Evolutionary conservation across 1,140 invertebrate species (phyloP), one percentile per base, ranked within the genome.

Genomic region (Mactra quadrangularis): DNA sequence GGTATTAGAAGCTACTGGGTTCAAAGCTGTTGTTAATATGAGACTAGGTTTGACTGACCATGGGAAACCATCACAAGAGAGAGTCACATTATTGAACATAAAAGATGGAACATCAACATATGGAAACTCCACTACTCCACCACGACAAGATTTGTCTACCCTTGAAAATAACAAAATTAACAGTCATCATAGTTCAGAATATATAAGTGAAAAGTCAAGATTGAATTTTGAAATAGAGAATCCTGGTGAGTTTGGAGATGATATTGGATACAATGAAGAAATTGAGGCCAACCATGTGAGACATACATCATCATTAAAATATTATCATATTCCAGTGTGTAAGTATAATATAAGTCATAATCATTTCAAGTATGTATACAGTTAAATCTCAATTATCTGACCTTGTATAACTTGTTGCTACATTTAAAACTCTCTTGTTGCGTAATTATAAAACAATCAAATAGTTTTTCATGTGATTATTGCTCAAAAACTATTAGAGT

Each of bases 161-260:
- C 68, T 91, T 22, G 64, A 88, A 57, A 82, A 38, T 17, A 84
- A 85, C 31, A 70, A 85, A 15, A 85, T 91, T 31, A 85, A 91
- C 59, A 59, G 84, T 33, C 68, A 78, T 17, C 85, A 82, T 66
- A 75, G 81, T 19, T 87, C 86, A 35, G 47, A 68, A 38, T 91
- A 87, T 60, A 85, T 90, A 13, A 78, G 86, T 31, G 50, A 76
- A 53, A 78, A 74, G 27, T 90, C 90, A 1, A 19, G 57, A 9
- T 72, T 86, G 4, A 91, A 91, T 68, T 91, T 86, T 85, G 89
- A 90, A 82, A 60, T 29, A n/a, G 75, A 68, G 41, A 90, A 91
- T 70, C 29, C 66, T 25, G 84, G 81, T 17, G 90, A 91, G 77
- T 91, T 89, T 87, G 90, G 90, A 41, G 90, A 91, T 85, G 88